A percentile compares a stretch with the other conserved stretches of the same genome.
Evolutionary conservation across 2,113 vertebrate species (phyloP).

Genomic region (Aythya baeri): DNA sequence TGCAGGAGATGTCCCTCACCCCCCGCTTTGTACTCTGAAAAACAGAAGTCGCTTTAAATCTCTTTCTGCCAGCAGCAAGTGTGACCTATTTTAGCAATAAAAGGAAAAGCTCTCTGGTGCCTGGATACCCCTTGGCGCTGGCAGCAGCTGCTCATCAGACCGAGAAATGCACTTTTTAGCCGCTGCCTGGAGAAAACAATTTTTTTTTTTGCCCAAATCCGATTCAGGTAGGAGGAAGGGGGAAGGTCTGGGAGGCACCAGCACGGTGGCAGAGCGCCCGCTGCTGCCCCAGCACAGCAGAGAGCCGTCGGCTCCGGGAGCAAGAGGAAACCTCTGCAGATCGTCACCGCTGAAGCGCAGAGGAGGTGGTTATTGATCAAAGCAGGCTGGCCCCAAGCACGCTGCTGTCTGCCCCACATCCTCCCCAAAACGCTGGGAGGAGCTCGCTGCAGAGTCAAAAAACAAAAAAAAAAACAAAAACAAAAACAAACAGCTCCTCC

Average conservation of each 20-base stretch:
- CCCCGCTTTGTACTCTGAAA: neutral
- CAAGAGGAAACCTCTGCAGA: neutral
- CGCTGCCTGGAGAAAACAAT: neutral
- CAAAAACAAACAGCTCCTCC: neutral
- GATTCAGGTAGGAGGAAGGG: neutral
- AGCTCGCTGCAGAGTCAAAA: neutral
- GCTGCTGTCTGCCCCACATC: neutral
- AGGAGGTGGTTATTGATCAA: neutral
- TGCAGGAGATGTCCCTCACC: neutral
- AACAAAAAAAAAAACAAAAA: neutral
- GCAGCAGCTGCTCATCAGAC: conserved; percentile 38
- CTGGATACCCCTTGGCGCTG: conserved; percentile 32
- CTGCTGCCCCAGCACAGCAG: neutral
- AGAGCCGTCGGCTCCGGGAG: neutral
- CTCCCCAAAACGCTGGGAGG: neutral
- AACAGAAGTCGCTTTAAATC: neutral
- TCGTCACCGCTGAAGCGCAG: neutral
- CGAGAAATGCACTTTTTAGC: neutral
- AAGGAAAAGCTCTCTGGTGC: conserved; percentile 50
- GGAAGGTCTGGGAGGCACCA: neutral
- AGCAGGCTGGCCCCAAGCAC: neutral
- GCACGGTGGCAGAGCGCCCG: neutral
- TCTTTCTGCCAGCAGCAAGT: neutral
- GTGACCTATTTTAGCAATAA: conserved; percentile 56
- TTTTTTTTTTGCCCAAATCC: neutral